Evolutionary conservation across 2,888 invertebrate genomes (phyloP), one percentile per base, ranked within the genome.

Genomic region (Drosophila antonietae): DNA sequence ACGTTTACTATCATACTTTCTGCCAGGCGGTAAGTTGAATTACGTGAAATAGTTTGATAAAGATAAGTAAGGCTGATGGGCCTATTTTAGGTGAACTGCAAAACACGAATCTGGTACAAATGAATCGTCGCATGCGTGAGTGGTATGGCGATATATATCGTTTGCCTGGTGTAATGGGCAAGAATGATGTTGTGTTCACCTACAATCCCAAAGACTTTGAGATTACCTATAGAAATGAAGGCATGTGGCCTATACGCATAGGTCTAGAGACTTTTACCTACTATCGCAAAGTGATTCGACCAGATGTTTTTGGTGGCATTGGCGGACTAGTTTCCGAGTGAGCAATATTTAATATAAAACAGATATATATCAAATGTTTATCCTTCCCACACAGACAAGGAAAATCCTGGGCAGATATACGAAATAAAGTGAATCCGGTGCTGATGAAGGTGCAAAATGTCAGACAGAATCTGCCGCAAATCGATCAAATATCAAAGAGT

Each of bases 401-500:
- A 0, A 93, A 94, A 35, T 93, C 94, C 78, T 96, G 96, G 96
- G 94, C 95, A 33, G 93, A 95, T 51, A 94, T 95, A 66, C 93
- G 96, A n/a, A 94, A 94, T 7, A 95, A 95, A 80, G 92, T 92
- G 0, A 92, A 92, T 76, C 92, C 92, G 1, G 82, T 92, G 37
- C 62, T 92, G 44, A 90, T 92, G 90, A 90, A 91, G 57, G 78
- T 88, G 4, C 90, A 90, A 59, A 91, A 83, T 52, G 86, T 91
- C 2, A 73, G 90, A 3, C 87, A 88, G 44, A 89, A 83, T 65
- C 61, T 91, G 33, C 75, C 88, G 0, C 81, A 84, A 53, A 79
- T 92, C 10, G 90, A 92, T 73, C 75, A 75, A 31, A 91, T 92
- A 60, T 73, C 8, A 74, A 59, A 14, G 92, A 92, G 39, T 92